Evolutionary conservation across 2,888 invertebrate genomes (phyloP), one percentile per base, ranked within the genome.

Genomic region (Mycalesis mineus): DNA sequence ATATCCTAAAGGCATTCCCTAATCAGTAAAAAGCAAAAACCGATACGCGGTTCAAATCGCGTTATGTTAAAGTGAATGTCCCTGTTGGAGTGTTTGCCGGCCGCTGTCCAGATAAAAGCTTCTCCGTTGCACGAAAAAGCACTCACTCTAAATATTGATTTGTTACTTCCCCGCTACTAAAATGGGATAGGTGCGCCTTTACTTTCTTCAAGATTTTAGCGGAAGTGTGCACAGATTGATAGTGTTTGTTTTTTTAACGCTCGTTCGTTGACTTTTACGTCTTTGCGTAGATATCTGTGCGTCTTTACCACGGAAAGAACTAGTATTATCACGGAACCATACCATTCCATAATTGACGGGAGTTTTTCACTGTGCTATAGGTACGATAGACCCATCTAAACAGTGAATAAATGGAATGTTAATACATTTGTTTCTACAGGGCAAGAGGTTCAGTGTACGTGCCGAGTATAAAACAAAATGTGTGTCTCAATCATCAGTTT

Each of bases 31-130:
- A 58, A 60, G 63, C 65, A 68, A 65, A 67, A 63, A 63, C 63
- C 58, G 58, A 59, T 58, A 62, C 62, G 68, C 64, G 64, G 67
- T 66, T 68, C 68, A 72, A 75, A 76, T 73, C 74, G 74, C 75
- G 80, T 81, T 80, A 78, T 80, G 80, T 81, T 81, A 81, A 83
- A 87, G 87, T 82, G 84, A 84, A 85, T 84, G 84, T 84, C 78
- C 80, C 79, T 78, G 82, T 84, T 80, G 75, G 78, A 77, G 80
- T 87, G 84, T 88, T 85, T 88, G 86, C 84, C 81, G 83, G 81
- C 87, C 87, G 86, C 82, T 88, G 88, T 89, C 88, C 89, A 88
- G 88, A 88, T 88, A 89, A 89, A 89, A 89, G 89, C 86, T 89
- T 85, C 87, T 87, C 80, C 77, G 81, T 86, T 87, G 89, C 89